These are phyloP conservation scores for Noctua fimbriata DNA, from an alignment of 2,888 invertebrate genomes.

Conservation along the genomic window DNA sequence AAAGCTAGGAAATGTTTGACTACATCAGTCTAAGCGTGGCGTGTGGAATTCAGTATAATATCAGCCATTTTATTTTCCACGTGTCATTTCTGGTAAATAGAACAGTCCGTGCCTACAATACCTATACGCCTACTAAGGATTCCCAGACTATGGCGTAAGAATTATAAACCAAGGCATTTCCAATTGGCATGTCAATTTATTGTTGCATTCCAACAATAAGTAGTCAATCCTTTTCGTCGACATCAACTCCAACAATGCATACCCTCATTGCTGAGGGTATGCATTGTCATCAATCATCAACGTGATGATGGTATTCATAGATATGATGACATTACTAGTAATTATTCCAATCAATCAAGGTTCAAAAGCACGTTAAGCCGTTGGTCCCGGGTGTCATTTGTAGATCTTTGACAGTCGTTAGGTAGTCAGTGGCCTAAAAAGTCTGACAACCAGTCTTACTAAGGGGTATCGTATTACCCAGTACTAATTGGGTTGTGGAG, in stretches of 20 bases:
- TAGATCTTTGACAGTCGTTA: too few relatives aligned
- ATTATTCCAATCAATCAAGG: neutral
- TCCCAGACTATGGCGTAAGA: slow-evolving; percentile 18
- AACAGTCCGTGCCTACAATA: neutral
- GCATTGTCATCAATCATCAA: neutral
- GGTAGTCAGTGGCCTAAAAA: too few relatives aligned
- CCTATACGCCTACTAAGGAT: slow-evolving; percentile 8
- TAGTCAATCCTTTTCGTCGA: too few relatives aligned
- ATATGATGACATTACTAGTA: neutral
- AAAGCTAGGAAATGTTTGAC: neutral
- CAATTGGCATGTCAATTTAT: neutral
- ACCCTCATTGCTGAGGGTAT: too few relatives aligned
- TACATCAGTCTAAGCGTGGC: neutral
- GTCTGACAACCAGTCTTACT: too few relatives aligned
- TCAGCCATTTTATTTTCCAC: slow-evolving; percentile 7
- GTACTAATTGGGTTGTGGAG: too few relatives aligned
- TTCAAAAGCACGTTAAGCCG: too few relatives aligned
- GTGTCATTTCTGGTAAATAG: neutral
- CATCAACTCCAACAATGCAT: neutral
- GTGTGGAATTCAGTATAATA: neutral
- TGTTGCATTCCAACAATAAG: neutral
- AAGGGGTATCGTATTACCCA: too few relatives aligned
- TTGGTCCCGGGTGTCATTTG: too few relatives aligned
- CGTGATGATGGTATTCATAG: neutral
- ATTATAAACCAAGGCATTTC: neutral